Conservation (phyloP, 2,113 vertebrate genomes). For the Ailurus styani region DNA sequence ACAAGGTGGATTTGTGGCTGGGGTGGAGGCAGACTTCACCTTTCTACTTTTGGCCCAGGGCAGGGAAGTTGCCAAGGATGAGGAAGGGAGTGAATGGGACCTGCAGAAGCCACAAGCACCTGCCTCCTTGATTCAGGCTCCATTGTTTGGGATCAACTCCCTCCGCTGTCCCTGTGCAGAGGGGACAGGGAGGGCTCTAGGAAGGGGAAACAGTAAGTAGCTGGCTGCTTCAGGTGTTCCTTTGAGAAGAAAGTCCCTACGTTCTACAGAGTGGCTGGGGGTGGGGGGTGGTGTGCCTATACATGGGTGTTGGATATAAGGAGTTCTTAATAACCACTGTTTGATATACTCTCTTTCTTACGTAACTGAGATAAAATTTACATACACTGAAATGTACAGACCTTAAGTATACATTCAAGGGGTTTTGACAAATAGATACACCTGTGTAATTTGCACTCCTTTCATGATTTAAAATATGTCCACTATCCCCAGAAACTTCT, state of each 20-base stretch:
- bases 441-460: not conserved
- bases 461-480: not conserved
- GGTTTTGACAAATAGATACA: not conserved
- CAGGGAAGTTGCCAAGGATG: not conserved
- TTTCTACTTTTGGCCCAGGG: slow-evolving; percentile 21
- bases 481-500: not conserved
- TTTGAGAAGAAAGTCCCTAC: not conserved
- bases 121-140: not conserved
- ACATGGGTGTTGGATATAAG: not conserved
- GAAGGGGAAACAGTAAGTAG: accelerated
- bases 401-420: not conserved
- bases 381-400: not conserved
- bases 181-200: not conserved
- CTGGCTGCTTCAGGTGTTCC: not conserved
- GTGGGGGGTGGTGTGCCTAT: not conserved
- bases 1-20: slow-evolving; percentile 62
- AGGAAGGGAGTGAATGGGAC: not conserved
- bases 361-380: not conserved
- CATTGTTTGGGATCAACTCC: slow-evolving; percentile 24
- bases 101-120: not conserved
- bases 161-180: not conserved
- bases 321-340: not conserved
- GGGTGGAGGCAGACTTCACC: not conserved
- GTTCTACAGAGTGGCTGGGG: not conserved
- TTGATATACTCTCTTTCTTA: not conserved